phyloP scores from a whole-genome alignment of 2,888 invertebrate species.

The Napeogenes inachia region DNA sequence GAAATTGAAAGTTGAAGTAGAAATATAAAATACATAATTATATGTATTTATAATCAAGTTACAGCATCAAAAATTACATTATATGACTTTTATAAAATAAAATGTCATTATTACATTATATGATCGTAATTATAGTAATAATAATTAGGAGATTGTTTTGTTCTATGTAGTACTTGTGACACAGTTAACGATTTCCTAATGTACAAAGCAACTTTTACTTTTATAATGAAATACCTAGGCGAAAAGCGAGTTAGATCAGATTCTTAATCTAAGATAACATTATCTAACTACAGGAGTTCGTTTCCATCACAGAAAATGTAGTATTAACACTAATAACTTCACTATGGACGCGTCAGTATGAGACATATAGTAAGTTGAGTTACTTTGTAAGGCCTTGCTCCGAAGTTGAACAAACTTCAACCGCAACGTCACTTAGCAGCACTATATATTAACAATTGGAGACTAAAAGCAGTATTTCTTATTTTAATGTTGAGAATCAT shows the following conservation, averaged over 20 bases:
- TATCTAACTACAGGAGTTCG: conserved; percentile 36
- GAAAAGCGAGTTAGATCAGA: conserved; percentile 28
- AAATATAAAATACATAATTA: no score
- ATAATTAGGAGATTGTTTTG: not conserved
- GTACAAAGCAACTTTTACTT: conserved; percentile 45
- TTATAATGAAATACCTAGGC: conserved; percentile 40
- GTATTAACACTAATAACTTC: conserved; percentile 40
- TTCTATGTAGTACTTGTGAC: not conserved
- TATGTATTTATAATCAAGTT: no score
- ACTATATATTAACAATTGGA: not conserved
- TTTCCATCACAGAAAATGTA: conserved; percentile 30
- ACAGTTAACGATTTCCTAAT: not conserved
- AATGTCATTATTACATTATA: no score
- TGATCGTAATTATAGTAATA: not conserved
- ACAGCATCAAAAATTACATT: no score
- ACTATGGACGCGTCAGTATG: conserved; percentile 35
- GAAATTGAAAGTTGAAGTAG: no score
- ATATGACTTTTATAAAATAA: no score
- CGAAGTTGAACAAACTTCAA: conserved; percentile 17
- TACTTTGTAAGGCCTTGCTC: conserved; percentile 29
- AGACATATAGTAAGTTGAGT: conserved; percentile 27
- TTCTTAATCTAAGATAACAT: conserved; percentile 24
- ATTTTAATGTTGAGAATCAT: no score
- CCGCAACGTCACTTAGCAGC: conserved; percentile 6
- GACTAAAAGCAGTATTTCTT: not conserved